These are phyloP conservation scores for Hylyphantes graminicola DNA, from an alignment of 1,140 invertebrate genomes.

Conservation along the genomic window DNA sequence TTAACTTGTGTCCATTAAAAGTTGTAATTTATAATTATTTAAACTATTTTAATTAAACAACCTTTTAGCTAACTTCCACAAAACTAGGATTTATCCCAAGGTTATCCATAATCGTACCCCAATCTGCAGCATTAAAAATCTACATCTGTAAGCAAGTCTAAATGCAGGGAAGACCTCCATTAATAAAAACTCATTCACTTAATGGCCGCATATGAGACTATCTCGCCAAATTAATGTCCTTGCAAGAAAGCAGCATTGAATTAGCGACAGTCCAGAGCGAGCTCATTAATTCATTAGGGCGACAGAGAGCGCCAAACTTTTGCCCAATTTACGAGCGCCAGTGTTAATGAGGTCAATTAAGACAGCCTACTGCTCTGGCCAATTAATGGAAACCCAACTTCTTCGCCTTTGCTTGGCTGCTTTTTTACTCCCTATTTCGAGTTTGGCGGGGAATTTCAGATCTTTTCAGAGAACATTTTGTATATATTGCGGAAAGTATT, in stretches of 20 bases:
- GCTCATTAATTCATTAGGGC: conserved; percentile 53
- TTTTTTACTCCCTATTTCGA: conserved; percentile 13
- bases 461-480: background rate
- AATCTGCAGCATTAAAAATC: conserved; percentile 19
- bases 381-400: conserved; percentile 46
- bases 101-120: background rate
- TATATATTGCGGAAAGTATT: no score
- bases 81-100: background rate
- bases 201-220: conserved; percentile 9
- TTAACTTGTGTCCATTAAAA: no score
- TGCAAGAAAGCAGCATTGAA: conserved; percentile 25
- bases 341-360: conserved; percentile 60
- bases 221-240: conserved; percentile 49
- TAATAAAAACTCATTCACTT: conserved; percentile 3
- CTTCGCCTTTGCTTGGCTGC: background rate
- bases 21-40: no score
- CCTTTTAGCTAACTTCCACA: background rate
- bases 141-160: conserved; percentile 21
- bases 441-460: background rate
- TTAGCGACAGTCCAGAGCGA: conserved; percentile 37
- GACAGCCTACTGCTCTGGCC: conserved; percentile 38
- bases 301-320: conserved; percentile 49
- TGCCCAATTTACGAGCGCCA: conserved; percentile 50
- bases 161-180: background rate
- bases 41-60: background rate